phyloP scores from a whole-genome alignment of 1,140 invertebrate species.

The Listronotus oregonensis region DNA sequence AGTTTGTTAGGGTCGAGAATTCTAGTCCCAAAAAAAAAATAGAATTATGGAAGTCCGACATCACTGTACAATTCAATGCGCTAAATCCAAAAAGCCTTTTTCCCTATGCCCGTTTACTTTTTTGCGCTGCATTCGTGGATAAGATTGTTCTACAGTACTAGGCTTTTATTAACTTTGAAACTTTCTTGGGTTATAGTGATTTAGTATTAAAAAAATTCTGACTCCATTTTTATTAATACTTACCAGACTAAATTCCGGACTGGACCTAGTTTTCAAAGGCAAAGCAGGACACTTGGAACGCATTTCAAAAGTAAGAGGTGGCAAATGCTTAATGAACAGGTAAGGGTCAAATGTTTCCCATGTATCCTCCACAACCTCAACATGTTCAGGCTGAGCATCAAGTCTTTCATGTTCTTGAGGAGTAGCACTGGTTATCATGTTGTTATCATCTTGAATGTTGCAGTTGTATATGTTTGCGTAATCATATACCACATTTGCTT shows the following conservation, averaged over 20 bases:
- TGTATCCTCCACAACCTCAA: constrained; percentile 63
- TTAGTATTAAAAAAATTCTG: neutral
- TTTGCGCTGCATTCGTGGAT: no score
- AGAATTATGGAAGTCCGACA: no score
- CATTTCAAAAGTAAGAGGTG: constrained; percentile 86
- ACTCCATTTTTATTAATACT: constrained; percentile 50
- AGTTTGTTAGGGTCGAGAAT: no score
- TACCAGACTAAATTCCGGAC: constrained; percentile 92
- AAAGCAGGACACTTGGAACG: constrained; percentile 85
- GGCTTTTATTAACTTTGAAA: no score
- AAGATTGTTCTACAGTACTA: no score
- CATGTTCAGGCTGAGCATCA: constrained; percentile 60
- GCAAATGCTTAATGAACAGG: constrained; percentile 89
- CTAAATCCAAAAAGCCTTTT: no score
- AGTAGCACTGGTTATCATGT: constrained; percentile 45
- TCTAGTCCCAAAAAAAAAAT: no score
- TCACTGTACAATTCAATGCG: no score
- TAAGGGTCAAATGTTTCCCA: constrained; percentile 89
- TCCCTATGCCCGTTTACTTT: no score
- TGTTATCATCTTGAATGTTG: constrained; percentile 37
- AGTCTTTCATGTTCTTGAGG: constrained; percentile 58
- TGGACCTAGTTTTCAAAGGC: constrained; percentile 90
- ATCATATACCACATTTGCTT: constrained; percentile 48
- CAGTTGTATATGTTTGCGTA: constrained; percentile 49
- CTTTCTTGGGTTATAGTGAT: no score